These are phyloP conservation scores for Hypercompe scribonia DNA, from an alignment of 2,888 invertebrate species.

Conservation along the genomic window DNA sequence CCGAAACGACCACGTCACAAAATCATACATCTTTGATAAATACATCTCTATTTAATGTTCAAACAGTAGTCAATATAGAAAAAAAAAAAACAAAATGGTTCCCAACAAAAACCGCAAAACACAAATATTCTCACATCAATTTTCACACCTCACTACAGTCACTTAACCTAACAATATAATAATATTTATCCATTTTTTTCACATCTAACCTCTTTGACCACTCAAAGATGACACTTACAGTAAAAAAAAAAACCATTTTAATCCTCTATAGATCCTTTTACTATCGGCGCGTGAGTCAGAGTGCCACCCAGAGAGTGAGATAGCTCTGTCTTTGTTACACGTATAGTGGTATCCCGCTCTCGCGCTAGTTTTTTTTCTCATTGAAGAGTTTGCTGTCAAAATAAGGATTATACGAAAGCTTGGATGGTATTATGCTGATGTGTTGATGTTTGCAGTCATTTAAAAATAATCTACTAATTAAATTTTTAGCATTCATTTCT, in stretches of 20 bases:
- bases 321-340: slow-evolving; percentile 55
- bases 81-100: neutral
- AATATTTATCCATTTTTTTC: slow-evolving; percentile 58
- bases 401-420: slow-evolving; percentile 85
- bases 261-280: slow-evolving; percentile 66
- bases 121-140: slow-evolving; percentile 38
- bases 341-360: slow-evolving; percentile 62
- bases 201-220: slow-evolving; percentile 63
- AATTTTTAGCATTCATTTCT: too few relatives aligned
- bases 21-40: neutral
- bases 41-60: neutral
- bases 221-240: slow-evolving; percentile 57
- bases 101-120: slow-evolving; percentile 18
- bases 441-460: slow-evolving; percentile 8
- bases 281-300: slow-evolving; percentile 73
- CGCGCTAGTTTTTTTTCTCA: slow-evolving; percentile 71
- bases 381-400: slow-evolving; percentile 85
- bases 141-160: slow-evolving; percentile 39
- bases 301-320: slow-evolving; percentile 78
- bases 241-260: slow-evolving; percentile 53
- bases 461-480: neutral
- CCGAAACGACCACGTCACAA: neutral
- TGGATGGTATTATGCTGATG: slow-evolving; percentile 71
- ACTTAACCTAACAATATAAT: slow-evolving; percentile 44
- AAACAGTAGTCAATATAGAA: slow-evolving; percentile 1